Evolutionary conservation across 1,140 invertebrate species (phyloP).

Genomic region (Anthonomus grandis): DNA sequence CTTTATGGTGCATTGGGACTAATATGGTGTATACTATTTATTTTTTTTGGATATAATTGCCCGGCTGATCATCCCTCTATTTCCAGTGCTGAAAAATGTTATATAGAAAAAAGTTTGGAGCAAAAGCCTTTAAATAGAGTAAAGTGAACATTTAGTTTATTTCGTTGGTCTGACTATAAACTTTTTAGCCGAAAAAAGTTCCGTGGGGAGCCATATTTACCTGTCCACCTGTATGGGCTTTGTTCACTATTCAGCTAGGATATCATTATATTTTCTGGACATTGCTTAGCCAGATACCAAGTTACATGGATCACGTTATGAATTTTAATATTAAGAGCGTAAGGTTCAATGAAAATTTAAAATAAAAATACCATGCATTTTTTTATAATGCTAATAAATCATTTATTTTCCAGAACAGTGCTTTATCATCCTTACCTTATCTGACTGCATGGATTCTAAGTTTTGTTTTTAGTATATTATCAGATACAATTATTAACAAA

Average conservation of each 20-base stretch:
- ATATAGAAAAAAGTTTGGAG: slow-evolving; percentile 54
- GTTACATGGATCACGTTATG: slow-evolving; percentile 64
- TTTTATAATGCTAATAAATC: slow-evolving; percentile 88
- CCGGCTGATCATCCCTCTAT: slow-evolving; percentile 62
- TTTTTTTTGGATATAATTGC: slow-evolving; percentile 60
- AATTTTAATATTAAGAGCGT: neutral
- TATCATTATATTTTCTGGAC: slow-evolving; percentile 94
- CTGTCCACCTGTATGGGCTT: slow-evolving; percentile 76
- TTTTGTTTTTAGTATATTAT: slow-evolving; percentile 60
- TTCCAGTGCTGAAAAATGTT: slow-evolving; percentile 56
- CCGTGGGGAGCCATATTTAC: slow-evolving; percentile 76
- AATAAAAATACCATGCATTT: slow-evolving; percentile 56
- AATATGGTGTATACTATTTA: slow-evolving; percentile 60
- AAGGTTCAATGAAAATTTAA: neutral
- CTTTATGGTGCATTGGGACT: slow-evolving; percentile 63
- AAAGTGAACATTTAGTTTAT: neutral
- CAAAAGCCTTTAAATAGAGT: slow-evolving; percentile 4
- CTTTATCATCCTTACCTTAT: slow-evolving; percentile 77
- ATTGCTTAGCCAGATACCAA: slow-evolving; percentile 84
- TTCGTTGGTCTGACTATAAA: neutral
- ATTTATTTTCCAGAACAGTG: slow-evolving; percentile 64
- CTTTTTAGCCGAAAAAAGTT: slow-evolving; percentile 39
- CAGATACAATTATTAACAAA: slow-evolving; percentile 60
- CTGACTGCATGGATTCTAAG: slow-evolving; percentile 66
- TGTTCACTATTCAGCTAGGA: slow-evolving; percentile 76